phyloP scores from a whole-genome alignment of 2,113 vertebrate species.

The Galbula dea region DNA sequence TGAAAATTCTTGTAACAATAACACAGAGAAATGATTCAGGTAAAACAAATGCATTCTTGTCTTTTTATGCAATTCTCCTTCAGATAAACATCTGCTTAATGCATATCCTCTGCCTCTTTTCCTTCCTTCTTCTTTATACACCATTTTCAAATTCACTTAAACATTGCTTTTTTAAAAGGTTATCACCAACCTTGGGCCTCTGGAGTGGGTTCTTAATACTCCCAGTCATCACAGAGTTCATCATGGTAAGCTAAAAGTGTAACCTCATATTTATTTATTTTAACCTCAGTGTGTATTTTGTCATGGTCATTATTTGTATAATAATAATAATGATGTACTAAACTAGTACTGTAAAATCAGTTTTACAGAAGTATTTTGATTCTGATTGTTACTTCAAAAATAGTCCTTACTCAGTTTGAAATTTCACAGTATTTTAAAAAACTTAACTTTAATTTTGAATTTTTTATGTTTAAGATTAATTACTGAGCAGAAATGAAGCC shows the following conservation, averaged over 20 bases:
- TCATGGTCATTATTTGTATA: neutral
- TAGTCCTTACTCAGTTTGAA: neutral
- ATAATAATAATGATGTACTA: neutral
- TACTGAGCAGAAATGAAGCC: neutral
- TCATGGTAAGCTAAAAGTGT: slow-evolving; percentile 77
- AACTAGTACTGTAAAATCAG: neutral
- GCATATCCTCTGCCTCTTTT: neutral
- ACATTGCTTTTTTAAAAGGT: slow-evolving; percentile 67
- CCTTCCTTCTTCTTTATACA: neutral
- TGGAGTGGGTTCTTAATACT: slow-evolving; percentile 91
- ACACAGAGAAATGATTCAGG: neutral
- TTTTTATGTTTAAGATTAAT: neutral
- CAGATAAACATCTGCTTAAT: neutral
- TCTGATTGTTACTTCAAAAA: neutral
- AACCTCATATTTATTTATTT: neutral
- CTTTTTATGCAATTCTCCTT: neutral
- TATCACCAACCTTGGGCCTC: slow-evolving; percentile 82
- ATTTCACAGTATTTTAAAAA: neutral
- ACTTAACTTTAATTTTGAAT: neutral
- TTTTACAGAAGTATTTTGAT: neutral
- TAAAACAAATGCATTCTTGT: neutral
- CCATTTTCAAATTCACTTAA: neutral
- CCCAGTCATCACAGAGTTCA: slow-evolving; percentile 93
- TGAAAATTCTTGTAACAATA: neutral
- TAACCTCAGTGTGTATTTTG: neutral